Conservation (phyloP, 1,140 invertebrate species). For the Drosophila novamexicana region DNA sequence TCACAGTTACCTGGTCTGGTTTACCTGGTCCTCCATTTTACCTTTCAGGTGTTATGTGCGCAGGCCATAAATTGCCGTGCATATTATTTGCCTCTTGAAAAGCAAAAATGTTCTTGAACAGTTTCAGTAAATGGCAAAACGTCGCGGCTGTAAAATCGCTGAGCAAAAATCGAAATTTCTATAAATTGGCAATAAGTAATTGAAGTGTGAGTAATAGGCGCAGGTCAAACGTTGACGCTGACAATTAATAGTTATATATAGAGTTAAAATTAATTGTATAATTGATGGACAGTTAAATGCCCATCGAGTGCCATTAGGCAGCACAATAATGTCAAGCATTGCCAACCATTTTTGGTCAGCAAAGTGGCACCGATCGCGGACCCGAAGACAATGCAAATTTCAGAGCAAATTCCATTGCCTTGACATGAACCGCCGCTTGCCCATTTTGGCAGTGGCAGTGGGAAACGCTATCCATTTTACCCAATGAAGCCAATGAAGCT, state of each 20-base stretch:
- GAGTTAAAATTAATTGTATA: conserved; percentile 72
- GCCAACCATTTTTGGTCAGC: conserved; percentile 71
- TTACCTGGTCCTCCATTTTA: conserved; percentile 55
- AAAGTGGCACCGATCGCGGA: conserved; percentile 31
- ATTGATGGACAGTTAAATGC: conserved; percentile 77
- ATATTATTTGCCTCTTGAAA: conserved; percentile 31
- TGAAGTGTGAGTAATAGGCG: conserved; percentile 40
- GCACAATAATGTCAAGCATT: conserved; percentile 67
- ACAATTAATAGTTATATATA: conserved; percentile 71
- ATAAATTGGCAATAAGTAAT: background rate
- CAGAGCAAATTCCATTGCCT: conserved; percentile 70
- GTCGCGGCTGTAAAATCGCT: conserved; percentile 66
- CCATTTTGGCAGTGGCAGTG: conserved; percentile 57
- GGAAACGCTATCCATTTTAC: conserved; percentile 39
- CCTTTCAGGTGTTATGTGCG: conserved; percentile 63
- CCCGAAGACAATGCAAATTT: conserved; percentile 75
- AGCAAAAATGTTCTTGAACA: conserved; percentile 30
- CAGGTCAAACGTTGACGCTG: conserved; percentile 27
- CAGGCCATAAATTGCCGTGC: conserved; percentile 66
- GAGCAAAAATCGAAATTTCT: conserved; percentile 10
- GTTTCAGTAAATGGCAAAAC: conserved; percentile 70
- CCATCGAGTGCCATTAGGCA: conserved; percentile 61
- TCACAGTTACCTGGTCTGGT: conserved; percentile 66
- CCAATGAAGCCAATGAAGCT: conserved; percentile 67
- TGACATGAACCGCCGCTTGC: conserved; percentile 54